Percentiles rank a stretch among this genome's conserved stretches.
phyloP scores from a whole-genome alignment of 2,113 vertebrate species.

The Stercorarius parasiticus region DNA sequence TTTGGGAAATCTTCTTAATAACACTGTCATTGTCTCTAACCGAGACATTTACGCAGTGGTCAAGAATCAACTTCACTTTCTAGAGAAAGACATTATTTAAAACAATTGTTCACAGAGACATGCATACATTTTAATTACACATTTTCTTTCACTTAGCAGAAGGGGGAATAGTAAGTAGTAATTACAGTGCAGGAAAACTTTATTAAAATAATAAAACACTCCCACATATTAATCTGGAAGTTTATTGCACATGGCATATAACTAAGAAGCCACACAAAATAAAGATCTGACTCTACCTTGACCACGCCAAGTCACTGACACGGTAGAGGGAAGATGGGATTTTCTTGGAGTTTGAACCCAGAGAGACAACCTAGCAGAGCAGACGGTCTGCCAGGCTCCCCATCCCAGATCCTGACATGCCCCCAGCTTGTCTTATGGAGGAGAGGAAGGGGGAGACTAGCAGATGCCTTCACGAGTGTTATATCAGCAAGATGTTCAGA shows the following conservation, averaged over 20 bases:
- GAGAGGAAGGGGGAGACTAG: not conserved
- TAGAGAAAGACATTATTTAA: conserved; percentile 48
- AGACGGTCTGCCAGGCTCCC: not conserved
- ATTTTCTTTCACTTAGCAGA: not conserved
- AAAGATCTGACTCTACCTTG: not conserved
- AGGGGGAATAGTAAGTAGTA: not conserved
- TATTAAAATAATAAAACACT: not conserved
- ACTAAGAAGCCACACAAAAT: not conserved
- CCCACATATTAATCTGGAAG: not conserved
- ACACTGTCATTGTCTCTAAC: conserved; percentile 61
- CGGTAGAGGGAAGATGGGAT: not conserved
- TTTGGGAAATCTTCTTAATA: conserved; percentile 53
- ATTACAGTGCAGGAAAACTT: not conserved
- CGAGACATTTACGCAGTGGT: conserved; percentile 77
- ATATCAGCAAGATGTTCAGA: not conserved
- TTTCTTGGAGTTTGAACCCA: not conserved
- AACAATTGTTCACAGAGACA: not conserved
- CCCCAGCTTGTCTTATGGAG: not conserved
- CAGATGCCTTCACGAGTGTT: not conserved
- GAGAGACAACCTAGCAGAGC: not conserved
- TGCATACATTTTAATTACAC: not conserved
- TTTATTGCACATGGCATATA: not conserved
- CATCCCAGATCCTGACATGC: not conserved
- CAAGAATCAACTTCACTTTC: conserved; percentile 85
- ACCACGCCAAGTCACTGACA: not conserved